These are phyloP conservation scores for Amphipyra tragopoginis DNA, from an alignment of 2,888 invertebrate species.

Conservation along the genomic window DNA sequence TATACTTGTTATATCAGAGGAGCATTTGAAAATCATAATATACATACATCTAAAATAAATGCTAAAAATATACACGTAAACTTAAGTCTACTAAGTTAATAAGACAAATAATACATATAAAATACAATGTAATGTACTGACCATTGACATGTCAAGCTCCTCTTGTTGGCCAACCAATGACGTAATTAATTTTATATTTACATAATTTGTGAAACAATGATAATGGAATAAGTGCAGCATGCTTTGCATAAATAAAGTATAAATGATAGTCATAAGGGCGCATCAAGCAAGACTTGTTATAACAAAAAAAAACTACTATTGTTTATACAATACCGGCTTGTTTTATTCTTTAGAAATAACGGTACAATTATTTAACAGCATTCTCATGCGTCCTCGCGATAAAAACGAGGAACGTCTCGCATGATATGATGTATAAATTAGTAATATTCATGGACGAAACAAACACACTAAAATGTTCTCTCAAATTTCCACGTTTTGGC, in stretches of 20 bases:
- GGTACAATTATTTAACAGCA: conserved; percentile 26
- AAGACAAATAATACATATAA: conserved; percentile 63
- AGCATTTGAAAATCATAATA: conserved; percentile 71
- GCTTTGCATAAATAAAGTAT: conserved; percentile 43
- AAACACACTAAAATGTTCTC: conserved; percentile 44
- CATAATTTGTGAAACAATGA: conserved; percentile 47
- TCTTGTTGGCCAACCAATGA: conserved; percentile 40
- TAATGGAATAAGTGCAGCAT: conserved; percentile 41
- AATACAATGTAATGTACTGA: conserved; percentile 63
- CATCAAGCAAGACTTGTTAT: conserved; percentile 22
- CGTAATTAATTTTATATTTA: conserved; percentile 54
- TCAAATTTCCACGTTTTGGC: conserved; percentile 51
- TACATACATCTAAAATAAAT: conserved; percentile 77
- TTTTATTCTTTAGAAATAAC: conserved; percentile 39
- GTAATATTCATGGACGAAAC: conserved; percentile 35
- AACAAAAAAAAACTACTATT: conserved; percentile 36
- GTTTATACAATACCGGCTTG: conserved; percentile 37
- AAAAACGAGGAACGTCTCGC: conserved; percentile 8
- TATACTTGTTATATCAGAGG: conserved; percentile 53
- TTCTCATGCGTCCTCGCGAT: conserved; percentile 14
- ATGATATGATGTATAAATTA: conserved; percentile 27
- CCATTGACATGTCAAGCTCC: conserved; percentile 53
- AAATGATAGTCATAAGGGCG: conserved; percentile 23
- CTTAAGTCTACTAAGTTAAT: conserved; percentile 66
- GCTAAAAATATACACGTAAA: conserved; percentile 76